A percentile compares a stretch with the other conserved stretches of the same genome.
These are phyloP conservation scores for Mirounga angustirostris DNA, from an alignment of 2,113 vertebrate species.

Conservation along the genomic window DNA sequence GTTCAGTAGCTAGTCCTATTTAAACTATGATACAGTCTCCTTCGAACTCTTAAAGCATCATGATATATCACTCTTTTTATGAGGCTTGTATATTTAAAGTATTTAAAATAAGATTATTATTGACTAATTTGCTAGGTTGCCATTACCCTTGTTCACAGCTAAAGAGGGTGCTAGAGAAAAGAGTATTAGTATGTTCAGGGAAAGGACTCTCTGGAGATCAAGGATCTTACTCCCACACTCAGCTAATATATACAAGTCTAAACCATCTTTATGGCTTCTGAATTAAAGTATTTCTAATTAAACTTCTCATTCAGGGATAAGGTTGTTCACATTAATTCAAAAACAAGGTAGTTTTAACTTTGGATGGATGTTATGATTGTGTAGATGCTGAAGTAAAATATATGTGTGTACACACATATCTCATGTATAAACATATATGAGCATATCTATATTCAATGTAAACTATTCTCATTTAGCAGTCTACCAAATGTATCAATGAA, in stretches of 20 bases:
- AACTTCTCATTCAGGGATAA: background rate
- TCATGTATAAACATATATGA: background rate
- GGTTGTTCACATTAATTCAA: background rate
- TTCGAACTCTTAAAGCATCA: background rate
- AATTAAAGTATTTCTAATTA: conserved; percentile 17
- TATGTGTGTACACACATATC: background rate
- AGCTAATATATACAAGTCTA: background rate
- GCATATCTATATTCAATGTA: background rate
- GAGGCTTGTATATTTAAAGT: background rate
- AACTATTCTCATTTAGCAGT: background rate
- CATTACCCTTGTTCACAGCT: background rate
- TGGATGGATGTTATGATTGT: background rate
- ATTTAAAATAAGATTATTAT: background rate
- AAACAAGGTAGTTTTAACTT: background rate
- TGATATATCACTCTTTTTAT: background rate
- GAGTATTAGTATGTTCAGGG: background rate
- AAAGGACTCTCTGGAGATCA: background rate
- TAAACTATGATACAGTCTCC: background rate
- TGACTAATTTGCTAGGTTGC: background rate
- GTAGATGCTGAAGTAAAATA: background rate
- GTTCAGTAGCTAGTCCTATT: background rate
- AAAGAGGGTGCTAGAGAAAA: background rate
- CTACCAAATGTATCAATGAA: background rate
- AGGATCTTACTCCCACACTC: background rate
- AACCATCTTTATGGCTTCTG: background rate